These are phyloP conservation scores for Lontra canadensis DNA, from an alignment of 2,113 vertebrate genomes.

Conservation along the genomic window DNA sequence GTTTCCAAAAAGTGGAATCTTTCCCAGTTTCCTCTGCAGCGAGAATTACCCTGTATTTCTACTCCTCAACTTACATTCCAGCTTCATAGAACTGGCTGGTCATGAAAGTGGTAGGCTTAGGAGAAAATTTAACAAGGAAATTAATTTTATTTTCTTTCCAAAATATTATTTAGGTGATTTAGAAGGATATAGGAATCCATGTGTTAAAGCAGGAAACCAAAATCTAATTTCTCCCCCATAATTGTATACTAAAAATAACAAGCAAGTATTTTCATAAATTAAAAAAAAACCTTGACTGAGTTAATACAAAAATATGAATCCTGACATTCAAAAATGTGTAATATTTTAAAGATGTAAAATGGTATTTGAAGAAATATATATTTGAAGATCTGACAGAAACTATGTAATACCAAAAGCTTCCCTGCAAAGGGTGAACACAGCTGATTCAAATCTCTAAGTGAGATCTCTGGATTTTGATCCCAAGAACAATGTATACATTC, in stretches of 20 bases:
- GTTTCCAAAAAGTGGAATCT: not conserved
- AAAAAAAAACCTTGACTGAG: not conserved
- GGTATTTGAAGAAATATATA: not conserved
- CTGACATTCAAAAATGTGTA: not conserved
- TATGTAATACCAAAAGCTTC: not conserved
- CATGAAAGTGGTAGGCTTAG: not conserved
- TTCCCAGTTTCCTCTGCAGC: not conserved
- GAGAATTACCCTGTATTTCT: not conserved
- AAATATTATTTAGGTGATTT: not conserved
- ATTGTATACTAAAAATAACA: not conserved
- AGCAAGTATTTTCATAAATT: not conserved
- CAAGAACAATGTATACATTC: not conserved
- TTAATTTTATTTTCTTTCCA: not conserved
- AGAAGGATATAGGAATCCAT: not conserved
- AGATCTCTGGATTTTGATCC: not conserved
- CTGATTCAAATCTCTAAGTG: not conserved
- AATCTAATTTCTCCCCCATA: not conserved
- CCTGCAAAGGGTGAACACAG: fast-evolving
- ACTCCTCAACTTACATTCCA: not conserved
- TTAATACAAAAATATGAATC: not conserved
- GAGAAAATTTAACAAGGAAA: not conserved
- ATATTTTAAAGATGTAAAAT: not conserved
- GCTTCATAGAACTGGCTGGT: not conserved
- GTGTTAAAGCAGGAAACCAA: not conserved
- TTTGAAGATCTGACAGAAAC: not conserved